Evolutionary conservation across 1,140 invertebrate genomes (phyloP), one percentile per base, ranked within the genome.

Genomic region (Cydia pomonella): DNA sequence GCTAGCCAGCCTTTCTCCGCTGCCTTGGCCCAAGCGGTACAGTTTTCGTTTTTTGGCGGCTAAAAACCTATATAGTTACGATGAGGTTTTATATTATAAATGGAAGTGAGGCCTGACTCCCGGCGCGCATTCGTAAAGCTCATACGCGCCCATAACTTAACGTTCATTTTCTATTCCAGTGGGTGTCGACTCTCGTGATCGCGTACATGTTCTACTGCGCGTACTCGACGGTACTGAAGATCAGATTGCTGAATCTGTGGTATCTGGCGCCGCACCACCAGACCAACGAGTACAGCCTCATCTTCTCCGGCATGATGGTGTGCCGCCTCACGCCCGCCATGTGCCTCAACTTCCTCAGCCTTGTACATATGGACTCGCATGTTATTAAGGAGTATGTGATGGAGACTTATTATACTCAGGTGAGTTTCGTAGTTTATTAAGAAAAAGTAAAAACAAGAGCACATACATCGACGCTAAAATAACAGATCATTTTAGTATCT

Each of bases 361-460:
- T 99, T 6, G 98, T 99, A 82, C 99, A 99, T 84, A 97, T 99
- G 95, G 99, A 99, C 90, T 99, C 97, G 25, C 98, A 99, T 85
- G 96, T 99, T 47, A 98, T 98, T 53, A 96, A 97, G 80, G 95
- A 95, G 69, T 94, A 95, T 74, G 94, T 96, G 13, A 91, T 96
- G 81, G 97, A 98, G 92, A 98, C 98, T 1, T 95, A 96, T 82
- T 98, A 98, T 83, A 99, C 98, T 0, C 95, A 97, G 93, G 97
- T 98, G 90, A 82, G 77, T 64, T 77, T 50, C 13, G 16, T 44
- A 16, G 13, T 44, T 7, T 7, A 3, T 3, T 41, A 41, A 3
- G 10, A 41, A 3, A 44, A 44, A 44, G 13, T n/a, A n/a, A n/a
- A n/a, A n/a, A n/a, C n/a, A n/a, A n/a, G n/a, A n/a, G n/a, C n/a